Percentiles rank a stretch among this genome's conserved stretches.
Conservation (phyloP, 2,113 vertebrate genomes). For the Pangasianodon hypophthalmus region DNA sequence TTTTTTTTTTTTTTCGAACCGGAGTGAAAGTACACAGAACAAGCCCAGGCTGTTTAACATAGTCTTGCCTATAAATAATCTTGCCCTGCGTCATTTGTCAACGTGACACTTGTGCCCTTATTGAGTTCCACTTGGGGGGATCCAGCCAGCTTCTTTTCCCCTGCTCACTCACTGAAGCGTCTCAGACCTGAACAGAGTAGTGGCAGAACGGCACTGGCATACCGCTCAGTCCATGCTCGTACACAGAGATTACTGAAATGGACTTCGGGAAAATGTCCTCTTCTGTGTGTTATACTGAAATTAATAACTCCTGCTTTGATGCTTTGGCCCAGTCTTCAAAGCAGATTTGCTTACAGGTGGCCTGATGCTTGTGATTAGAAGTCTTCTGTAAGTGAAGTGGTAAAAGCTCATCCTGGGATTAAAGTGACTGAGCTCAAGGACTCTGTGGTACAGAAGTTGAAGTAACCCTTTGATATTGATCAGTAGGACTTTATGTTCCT, state of each 20-base stretch:
- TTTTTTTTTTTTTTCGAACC: conserved; percentile 22
- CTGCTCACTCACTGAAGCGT: conserved; percentile 38
- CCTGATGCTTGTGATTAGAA: conserved; percentile 13
- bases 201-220: conserved; percentile 26
- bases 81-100: conserved; percentile 75
- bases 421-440: conserved; percentile 19
- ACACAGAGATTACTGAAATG: conserved; percentile 32
- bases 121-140: conserved; percentile 77
- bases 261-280: background rate
- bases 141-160: conserved; percentile 57
- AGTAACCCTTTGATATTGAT: background rate
- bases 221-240: conserved; percentile 23
- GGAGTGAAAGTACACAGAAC: conserved; percentile 54
- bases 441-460: background rate
- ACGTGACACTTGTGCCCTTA: conserved; percentile 75
- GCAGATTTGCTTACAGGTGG: conserved; percentile 24
- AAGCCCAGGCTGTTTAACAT: conserved; percentile 71
- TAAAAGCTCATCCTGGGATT: background rate
- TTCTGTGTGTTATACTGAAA: background rate
- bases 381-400: conserved; percentile 28
- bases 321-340: conserved; percentile 38
- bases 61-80: conserved; percentile 75
- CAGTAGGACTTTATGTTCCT: background rate
- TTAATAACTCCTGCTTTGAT: conserved; percentile 47
- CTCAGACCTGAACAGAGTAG: conserved; percentile 32